Base-by-base conservation (phyloP, 2,888 invertebrate species). In the Listrodromus nycthemerus region DNA sequence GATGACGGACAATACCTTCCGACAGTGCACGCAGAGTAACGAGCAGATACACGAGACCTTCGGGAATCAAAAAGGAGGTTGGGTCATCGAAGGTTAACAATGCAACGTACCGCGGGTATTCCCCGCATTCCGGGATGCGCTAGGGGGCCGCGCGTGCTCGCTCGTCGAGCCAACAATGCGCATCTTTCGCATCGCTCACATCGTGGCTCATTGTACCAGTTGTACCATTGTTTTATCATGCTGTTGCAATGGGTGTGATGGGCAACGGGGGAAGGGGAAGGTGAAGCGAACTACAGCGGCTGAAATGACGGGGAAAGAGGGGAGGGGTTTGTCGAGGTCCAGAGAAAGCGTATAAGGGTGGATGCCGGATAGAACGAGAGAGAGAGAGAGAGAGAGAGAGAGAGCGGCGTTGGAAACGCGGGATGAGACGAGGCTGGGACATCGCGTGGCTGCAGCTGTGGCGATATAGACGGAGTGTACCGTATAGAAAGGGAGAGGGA, bases 141-240 rank as follows among this genome's bases (percentile, higher is more conserved):
- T 61, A 37, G 55, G 58, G 67, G 66, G 65, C 63, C 48, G 76
- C 69, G 75, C 73, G 67, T 69, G 69, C 58, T 74, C 37, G 75
- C 45, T 65, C 55, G 27, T 67, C 58, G 33, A 80, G 65, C 37
- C 63, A 83, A 90, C 89, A 90, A 90, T 90, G 87, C 77, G 84
- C 88, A 89, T 91, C 90, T 90, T 91, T 91, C 87, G 88, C 90
- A 90, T 89, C 87, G 89, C 86, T 90, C 89, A 87, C 89, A 90
- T 89, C 86, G 87, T 86, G 82, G 84, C 80, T 89, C 86, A 91
- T 91, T 91, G 90, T 91, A 89, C 86, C 85, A 84, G 86, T 81
- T 70, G 84, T 82, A 87, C 87, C 86, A 91, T 91, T 91, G 91
- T 91, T 90, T 87, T 90, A 89, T 89, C 87, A 87, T 88, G 80